phyloP scores from a whole-genome alignment of 2,797 vertebrate species.

The Chelonia mydas region DNA sequence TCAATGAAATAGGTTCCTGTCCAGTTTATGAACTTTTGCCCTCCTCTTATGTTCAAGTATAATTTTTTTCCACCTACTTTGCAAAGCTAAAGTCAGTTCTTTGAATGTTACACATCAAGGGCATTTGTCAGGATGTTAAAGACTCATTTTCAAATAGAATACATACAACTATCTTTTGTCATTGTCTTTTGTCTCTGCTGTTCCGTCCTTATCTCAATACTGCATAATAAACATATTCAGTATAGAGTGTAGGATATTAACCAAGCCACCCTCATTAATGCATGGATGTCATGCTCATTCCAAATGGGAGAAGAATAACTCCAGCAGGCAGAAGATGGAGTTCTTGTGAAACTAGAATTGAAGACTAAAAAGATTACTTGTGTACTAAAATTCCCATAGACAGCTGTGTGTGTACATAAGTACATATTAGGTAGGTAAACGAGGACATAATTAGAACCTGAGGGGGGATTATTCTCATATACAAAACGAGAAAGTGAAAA shows the following conservation, averaged over 20 bases:
- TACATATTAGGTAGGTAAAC: background rate
- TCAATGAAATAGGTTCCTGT: background rate
- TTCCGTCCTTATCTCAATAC: background rate
- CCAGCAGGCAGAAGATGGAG: background rate
- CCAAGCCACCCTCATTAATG: background rate
- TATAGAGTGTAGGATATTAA: background rate
- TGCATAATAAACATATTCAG: background rate
- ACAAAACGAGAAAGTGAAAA: background rate
- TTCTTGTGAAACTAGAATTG: background rate
- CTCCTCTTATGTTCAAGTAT: background rate
- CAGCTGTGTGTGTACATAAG: background rate
- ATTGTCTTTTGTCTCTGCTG: background rate
- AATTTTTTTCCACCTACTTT: background rate
- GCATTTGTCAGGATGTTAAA: background rate
- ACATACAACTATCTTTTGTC: background rate
- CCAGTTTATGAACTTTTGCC: background rate
- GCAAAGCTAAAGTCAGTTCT: slow-evolving; percentile 12
- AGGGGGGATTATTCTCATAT: background rate
- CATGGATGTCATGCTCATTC: background rate
- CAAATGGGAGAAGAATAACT: background rate
- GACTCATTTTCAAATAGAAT: background rate
- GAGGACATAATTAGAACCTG: background rate
- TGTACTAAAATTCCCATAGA: background rate
- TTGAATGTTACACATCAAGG: background rate
- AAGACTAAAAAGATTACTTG: background rate